phyloP scores from a whole-genome alignment of 2,888 invertebrate genomes.

The Agrochola macilenta region DNA sequence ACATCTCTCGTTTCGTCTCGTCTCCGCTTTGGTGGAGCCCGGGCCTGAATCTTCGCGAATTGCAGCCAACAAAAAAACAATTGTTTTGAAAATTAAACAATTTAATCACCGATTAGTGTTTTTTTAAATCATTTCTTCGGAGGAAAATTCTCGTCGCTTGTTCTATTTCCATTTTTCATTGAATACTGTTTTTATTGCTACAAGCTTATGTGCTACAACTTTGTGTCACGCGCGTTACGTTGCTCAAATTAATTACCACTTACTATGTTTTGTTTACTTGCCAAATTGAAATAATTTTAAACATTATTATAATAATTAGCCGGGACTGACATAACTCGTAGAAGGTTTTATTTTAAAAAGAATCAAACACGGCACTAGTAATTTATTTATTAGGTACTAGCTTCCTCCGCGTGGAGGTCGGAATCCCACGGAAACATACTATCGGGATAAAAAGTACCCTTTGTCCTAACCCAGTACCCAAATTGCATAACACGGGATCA shows the following conservation, averaged over 20 bases:
- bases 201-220: conserved; percentile 37
- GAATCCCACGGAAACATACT: too few relatives aligned
- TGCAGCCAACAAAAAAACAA: conserved; percentile 7
- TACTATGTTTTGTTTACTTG: conserved; percentile 47
- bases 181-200: conserved; percentile 54
- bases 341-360: conserved; percentile 21
- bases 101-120: conserved; percentile 23
- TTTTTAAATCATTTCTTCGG: conserved; percentile 15
- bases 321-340: neutral
- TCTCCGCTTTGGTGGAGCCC: too few relatives aligned
- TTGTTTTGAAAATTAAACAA: neutral
- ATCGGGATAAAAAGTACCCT: too few relatives aligned
- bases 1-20: too few relatives aligned
- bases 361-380: conserved; percentile 17
- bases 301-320: conserved; percentile 21
- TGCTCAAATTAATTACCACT: conserved; percentile 53
- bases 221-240: conserved; percentile 50
- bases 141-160: conserved; percentile 23
- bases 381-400: neutral
- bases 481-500: too few relatives aligned
- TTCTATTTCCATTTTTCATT: conserved; percentile 61
- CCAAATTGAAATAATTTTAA: conserved; percentile 46
- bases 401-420: too few relatives aligned
- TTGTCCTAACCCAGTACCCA: too few relatives aligned
- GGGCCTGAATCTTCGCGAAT: neutral